Conservation (phyloP, 2,888 invertebrate species). For the Tachina lurida region DNA sequence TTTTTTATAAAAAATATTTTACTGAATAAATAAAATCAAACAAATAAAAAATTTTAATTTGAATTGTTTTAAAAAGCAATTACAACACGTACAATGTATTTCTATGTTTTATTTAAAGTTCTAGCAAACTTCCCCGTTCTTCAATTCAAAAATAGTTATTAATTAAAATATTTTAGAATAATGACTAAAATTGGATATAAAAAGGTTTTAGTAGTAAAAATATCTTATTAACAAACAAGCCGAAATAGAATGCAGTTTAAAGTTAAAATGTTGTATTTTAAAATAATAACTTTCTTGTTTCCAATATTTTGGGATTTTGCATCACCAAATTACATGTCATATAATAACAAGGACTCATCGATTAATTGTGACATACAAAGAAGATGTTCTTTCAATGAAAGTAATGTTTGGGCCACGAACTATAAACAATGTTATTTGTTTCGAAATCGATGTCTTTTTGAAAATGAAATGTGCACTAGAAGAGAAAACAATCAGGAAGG, state of each 20-base stretch:
- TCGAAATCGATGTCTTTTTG: conserved; percentile 55
- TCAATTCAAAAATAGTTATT: background rate
- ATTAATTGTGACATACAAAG: conserved; percentile 36
- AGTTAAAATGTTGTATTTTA: conserved; percentile 27
- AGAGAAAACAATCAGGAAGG: conserved; percentile 37
- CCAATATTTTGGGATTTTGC: background rate
- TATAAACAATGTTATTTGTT: conserved; percentile 42
- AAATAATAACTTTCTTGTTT: conserved; percentile 4
- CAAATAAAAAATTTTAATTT: too few relatives aligned
- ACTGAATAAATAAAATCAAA: too few relatives aligned
- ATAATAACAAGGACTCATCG: background rate
- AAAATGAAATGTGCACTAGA: conserved; percentile 50
- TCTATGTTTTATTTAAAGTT: background rate
- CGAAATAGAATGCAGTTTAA: background rate
- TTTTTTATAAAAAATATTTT: too few relatives aligned
- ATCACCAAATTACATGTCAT: background rate
- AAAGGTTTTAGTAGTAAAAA: conserved; percentile 19
- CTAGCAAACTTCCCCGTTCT: conserved; percentile 37
- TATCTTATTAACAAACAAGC: conserved; percentile 4
- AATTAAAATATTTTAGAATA: too few relatives aligned
- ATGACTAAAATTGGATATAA: too few relatives aligned
- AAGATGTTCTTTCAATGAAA: conserved; percentile 50
- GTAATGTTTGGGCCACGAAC: conserved; percentile 53
- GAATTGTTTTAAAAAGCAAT: too few relatives aligned
- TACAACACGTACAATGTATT: too few relatives aligned